Base-by-base conservation (phyloP, 2,888 invertebrate species). In the Agonopterix subpropinquella region DNA sequence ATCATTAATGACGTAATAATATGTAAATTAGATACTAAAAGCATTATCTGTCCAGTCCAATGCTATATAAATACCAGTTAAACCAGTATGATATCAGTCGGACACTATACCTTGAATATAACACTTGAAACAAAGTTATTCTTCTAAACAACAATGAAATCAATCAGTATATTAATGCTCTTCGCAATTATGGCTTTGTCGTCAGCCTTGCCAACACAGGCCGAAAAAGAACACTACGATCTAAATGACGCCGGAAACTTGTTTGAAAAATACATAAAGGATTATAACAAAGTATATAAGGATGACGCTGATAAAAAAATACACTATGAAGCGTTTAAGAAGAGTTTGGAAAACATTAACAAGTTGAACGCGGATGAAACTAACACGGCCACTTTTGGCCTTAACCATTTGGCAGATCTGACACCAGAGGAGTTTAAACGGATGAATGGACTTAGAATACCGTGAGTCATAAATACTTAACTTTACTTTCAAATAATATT, bases 211-310 rank as follows among this genome's bases (percentile, higher is more conserved):
- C 28, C 28, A 18, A 44, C 48, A 41, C 42, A 10, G 15, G n/a
- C 8, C 39, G 11, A 8, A 7, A 46, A 58, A 47, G 52, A 51
- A 15, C 9, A 53, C 36, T 67, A 64, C 53, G 58, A 69, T 13
- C 2, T 67, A 4, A 43, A 43, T 1, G 53, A 69, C 2, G 65
- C 64, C 1, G 54, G 54, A 3, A 15, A 49, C 35, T 36, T 70
- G 2, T 73, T 70, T 36, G 64, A 65, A 15, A 54, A 65, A 10
- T 71, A 65, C 47, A 55, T 62, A 0, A 55, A 53, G 13, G 61
- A 68, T 11, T 55, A 55, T 47, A 53, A 62, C 8, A 65, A 54
- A 49, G 44, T 50, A 1, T 71, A 70, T 50, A 62, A 61, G 46
- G 56, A 65, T 49, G 59, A 62, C 0, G 59, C 48, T 0, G 70